Evolutionary conservation across 2,797 vertebrate genomes (phyloP), one percentile per base, ranked within the genome.

Genomic region (Pseudochromis fuscus): DNA sequence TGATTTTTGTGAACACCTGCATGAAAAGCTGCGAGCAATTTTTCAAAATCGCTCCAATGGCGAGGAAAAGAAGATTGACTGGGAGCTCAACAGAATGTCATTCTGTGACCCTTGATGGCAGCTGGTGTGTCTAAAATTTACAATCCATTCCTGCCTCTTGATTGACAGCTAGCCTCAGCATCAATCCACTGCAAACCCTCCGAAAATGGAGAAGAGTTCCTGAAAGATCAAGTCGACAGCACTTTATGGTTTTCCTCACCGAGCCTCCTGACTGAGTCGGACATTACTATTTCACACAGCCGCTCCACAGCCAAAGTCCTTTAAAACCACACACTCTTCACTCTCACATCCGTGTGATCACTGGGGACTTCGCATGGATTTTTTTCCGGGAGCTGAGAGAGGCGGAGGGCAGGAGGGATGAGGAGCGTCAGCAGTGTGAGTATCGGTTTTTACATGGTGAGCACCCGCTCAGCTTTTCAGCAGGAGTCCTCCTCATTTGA

Each of bases 401-500:
- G 83, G 68, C 27, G 16, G 37, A 79, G 68, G 73, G 81, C 70
- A 52, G 63, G 80, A 52, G 63, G 80, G 77, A 78, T 77, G 75
- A 69, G 75, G 67, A 81, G 61, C 40, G 62, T 79, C 74, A 83
- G 82, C 81, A 75, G 72, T 42, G 81, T 76, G 87, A 79, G 82
- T 70, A 74, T 82, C 1, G 64, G 85, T 87, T 89, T n/a, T 77
- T 86, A 80, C 81, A 66, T 62, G 69, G 74, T 48, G 87, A 86
- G 78, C 65, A 63, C 72, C 84, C 81, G 76, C 82, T 83, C 85
- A 66, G 85, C 75, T 61, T 87, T 92, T 86, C 89, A 89, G 86
- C 82, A 69, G 81, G 83, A 86, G 83, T 72, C 77, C 81, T 83
- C 75, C 79, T 84, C 82, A 77, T 90, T 88, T 91, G 74, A 92